Conservation (phyloP, 2,797 vertebrate species). For the Echeneis naucrates region DNA sequence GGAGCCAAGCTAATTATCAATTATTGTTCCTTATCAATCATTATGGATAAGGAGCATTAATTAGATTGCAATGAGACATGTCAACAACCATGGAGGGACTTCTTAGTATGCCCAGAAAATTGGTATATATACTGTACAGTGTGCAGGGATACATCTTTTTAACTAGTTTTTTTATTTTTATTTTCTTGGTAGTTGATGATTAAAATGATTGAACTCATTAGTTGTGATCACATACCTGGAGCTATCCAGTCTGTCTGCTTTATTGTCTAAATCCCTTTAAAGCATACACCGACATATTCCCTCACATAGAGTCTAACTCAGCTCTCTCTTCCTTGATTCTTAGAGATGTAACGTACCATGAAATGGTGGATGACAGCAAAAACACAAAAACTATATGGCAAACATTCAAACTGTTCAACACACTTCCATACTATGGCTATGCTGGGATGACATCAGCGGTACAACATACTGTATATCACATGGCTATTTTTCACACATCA, state of each 20-base stretch:
- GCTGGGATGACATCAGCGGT: constrained; percentile 27
- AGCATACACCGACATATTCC: not conserved
- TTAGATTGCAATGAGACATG: constrained; percentile 63
- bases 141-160: not conserved
- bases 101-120: constrained; percentile 20
- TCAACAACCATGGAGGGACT: constrained; percentile 33
- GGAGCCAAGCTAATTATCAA: constrained; percentile 65
- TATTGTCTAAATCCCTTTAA: not conserved
- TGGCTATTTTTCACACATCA: constrained; percentile 31
- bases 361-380: constrained; percentile 42
- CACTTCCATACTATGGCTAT: constrained; percentile 24
- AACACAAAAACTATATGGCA: constrained; percentile 39
- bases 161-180: constrained; percentile 7
- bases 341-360: constrained; percentile 27
- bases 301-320: not conserved
- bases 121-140: not conserved
- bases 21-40: constrained; percentile 69
- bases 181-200: not conserved
- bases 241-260: not conserved
- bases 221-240: not conserved
- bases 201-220: not conserved
- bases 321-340: not conserved
- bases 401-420: constrained; percentile 26
- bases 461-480: constrained; percentile 26
- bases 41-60: constrained; percentile 70